Evolutionary conservation across 2,888 invertebrate genomes (phyloP), one percentile per base, ranked within the genome.

Genomic region (Rotaria macrura): DNA sequence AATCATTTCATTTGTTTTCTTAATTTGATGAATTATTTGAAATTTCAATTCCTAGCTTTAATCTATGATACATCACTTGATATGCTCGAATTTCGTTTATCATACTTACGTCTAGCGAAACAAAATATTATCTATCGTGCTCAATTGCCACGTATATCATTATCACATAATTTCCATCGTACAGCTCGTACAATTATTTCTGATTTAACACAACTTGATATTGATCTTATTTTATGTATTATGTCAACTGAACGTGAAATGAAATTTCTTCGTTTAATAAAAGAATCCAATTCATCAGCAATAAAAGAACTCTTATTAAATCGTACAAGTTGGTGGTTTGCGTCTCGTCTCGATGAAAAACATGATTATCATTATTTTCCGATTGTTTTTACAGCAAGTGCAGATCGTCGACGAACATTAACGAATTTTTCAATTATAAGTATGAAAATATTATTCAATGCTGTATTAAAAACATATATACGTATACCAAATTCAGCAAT

Each of bases 291-390:
- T n/a, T 79, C 79, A 40, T 5, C 14, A 79, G 2, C 65, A 34
- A 20, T 29, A 17, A 34, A 10, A 34, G 34, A 65, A 20, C 20
- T 65, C 34, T 43, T 74, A 25, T 79, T 79, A 43, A 79, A 79
- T 43, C 79, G 79, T 43, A 79, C 79, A 40, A 43, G 43, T 43
- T 79, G 79, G 79, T 79, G 79, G 79, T 79, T 79, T 79, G 40
- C 79, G 6, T 43, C 79, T 6, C 79, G 79, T 43, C 40, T 79
- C 6, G 43, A 25, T 79, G 79, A 79, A n/a, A 14, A 10, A 12
- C 12, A 25, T 43, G n/a, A 9, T 43, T 43, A n/a, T 12, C 7
- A 43, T 43, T 79, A 43, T 79, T 79, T 43, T n/a, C 79, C 79
- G n/a, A 79, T 43, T 43, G 14, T 79, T 43, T 43, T 25, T 79